Conservation (phyloP, 2,113 vertebrate genomes). For the Morone saxatilis region DNA sequence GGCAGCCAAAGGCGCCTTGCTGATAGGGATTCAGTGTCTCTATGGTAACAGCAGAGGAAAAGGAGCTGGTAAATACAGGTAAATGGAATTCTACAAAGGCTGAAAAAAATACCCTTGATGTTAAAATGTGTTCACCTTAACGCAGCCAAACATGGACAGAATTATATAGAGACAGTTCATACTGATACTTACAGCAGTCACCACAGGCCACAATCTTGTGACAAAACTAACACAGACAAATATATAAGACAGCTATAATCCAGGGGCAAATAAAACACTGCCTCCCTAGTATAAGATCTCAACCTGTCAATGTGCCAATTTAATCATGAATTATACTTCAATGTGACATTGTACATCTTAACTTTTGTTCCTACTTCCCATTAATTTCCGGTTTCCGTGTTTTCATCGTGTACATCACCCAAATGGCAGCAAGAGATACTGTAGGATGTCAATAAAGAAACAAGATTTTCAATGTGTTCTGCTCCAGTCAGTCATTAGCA, state of each 20-base stretch:
- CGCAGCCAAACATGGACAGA: background rate
- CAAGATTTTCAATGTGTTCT: background rate
- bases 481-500: conserved; percentile 5
- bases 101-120: conserved; percentile 57
- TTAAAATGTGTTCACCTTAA: conserved; percentile 53
- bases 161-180: background rate
- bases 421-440: conserved; percentile 8
- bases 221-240: background rate
- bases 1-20: conserved; percentile 80
- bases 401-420: background rate
- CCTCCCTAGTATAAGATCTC: background rate
- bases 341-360: background rate
- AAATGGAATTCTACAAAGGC: conserved; percentile 79
- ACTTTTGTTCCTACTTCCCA: background rate
- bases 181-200: background rate
- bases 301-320: background rate
- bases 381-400: background rate
- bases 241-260: background rate
- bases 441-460: background rate
- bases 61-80: conserved; percentile 81
- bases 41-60: conserved; percentile 85
- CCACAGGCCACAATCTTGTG: background rate
- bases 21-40: conserved; percentile 84
- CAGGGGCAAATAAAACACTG: background rate
- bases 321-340: background rate